These are phyloP conservation scores for Pristionchus arcanus DNA, from an alignment of 2,888 invertebrate genomes.

Conservation along the genomic window DNA sequence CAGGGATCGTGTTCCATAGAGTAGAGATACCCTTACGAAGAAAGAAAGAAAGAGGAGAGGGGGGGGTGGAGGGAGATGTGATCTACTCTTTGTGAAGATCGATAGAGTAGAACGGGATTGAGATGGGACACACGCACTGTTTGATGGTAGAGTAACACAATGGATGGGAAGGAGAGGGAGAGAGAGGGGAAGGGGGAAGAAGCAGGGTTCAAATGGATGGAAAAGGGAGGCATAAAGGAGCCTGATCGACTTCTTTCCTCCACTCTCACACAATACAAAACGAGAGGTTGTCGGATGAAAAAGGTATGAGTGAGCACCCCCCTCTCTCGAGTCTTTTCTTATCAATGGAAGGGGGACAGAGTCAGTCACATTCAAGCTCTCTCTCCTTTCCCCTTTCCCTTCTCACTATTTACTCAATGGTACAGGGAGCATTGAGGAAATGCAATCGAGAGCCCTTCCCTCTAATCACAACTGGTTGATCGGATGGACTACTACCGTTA, in stretches of 20 bases:
- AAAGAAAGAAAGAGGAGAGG: constrained; percentile 18
- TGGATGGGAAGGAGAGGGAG: neutral
- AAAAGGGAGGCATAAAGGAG: neutral
- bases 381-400: neutral
- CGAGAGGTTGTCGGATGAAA: constrained; percentile 38
- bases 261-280: constrained; percentile 31
- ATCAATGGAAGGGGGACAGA: constrained; percentile 25
- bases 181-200: neutral
- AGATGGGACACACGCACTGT: neutral
- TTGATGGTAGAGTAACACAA: constrained; percentile 32
- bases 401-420: constrained; percentile 8
- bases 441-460: constrained; percentile 31
- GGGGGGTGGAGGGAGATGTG: constrained; percentile 7
- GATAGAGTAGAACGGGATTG: neutral
- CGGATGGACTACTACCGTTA: neutral
- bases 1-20: constrained; percentile 34
- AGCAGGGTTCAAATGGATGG: neutral
- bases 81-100: constrained; percentile 13
- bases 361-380: constrained; percentile 36
- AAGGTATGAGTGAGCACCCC: constrained; percentile 15
- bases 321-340: constrained; percentile 22
- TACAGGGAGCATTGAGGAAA: constrained; percentile 37
- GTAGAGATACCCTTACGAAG: constrained; percentile 27
- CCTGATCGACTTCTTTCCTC: neutral
- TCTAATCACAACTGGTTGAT: constrained; percentile 31